A percentile compares a stretch with the other conserved stretches of the same genome.
Conservation (phyloP, 2,888 invertebrate genomes). For the Ornithoptera priamus region DNA sequence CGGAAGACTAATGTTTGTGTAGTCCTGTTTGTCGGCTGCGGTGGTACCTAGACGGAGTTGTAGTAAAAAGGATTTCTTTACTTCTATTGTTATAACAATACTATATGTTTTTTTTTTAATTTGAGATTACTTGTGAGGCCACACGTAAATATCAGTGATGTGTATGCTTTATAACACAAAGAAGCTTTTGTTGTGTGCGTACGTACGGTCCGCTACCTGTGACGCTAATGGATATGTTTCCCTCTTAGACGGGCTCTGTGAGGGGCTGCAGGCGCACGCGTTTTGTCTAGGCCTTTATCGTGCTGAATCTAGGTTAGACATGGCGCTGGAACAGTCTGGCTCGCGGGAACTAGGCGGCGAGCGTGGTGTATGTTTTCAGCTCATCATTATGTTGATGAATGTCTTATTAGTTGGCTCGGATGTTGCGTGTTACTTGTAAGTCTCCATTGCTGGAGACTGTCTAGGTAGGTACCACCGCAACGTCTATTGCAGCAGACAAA, state of each 20-base stretch:
- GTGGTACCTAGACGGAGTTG: too few species aligned
- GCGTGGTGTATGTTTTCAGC: constrained; percentile 15
- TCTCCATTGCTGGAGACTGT: too few species aligned
- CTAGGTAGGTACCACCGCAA: too few species aligned
- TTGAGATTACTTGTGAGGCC: too few species aligned
- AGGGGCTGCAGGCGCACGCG: constrained; percentile 15
- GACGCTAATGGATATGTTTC: constrained; percentile 19
- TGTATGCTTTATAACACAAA: background rate
- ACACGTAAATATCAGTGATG: too few species aligned
- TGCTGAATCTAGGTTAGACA: constrained; percentile 25
- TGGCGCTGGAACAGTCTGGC: constrained; percentile 22
- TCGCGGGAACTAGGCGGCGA: constrained; percentile 16
- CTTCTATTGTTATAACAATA: too few species aligned
- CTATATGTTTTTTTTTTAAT: too few species aligned
- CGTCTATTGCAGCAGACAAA: too few species aligned
- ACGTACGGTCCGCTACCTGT: constrained; percentile 11
- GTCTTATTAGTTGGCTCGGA: background rate
- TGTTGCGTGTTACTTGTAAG: too few species aligned
- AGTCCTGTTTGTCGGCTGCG: too few species aligned
- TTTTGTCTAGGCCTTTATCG: constrained; percentile 23
- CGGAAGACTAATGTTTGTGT: too few species aligned
- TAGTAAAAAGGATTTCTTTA: too few species aligned
- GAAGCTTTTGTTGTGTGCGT: background rate
- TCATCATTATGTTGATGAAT: constrained; percentile 14
- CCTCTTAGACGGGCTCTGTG: constrained; percentile 9